Evolutionary conservation across 2,888 invertebrate genomes (phyloP), one percentile per base, ranked within the genome.

Genomic region (Uloborus plumipes): DNA sequence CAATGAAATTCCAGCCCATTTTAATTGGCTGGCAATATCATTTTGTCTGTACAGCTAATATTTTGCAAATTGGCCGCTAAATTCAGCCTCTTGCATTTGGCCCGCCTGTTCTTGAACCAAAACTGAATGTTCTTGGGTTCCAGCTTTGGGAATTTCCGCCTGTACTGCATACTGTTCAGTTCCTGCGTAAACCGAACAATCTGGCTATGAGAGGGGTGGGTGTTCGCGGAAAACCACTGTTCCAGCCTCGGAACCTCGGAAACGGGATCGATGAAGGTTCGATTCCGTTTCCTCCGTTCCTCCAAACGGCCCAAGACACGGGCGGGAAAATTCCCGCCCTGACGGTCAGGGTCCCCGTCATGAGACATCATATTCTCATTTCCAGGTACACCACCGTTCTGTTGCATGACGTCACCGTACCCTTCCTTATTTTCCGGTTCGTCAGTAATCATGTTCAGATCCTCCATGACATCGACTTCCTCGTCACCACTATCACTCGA

Each of bases 111-210:
- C 90, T 98, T 98, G 90, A 98, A 99, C 99, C 99, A 99, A 89
- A 99, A 97, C 90, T 99, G 99, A 86, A 99, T 98, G 89, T 99
- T 99, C 91, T 99, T 99, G 61, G 98, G 97, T 89, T 99, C 99
- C 85, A 99, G 91, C n/a, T 96, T 93, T 0, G 99, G 99, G 89
- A 99, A 99, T 90, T 99, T 98, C 90, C 98, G 98, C 88, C 99
- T 91, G 89, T 99, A 99, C 72, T 97, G 96, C 94, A 98, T 97
- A 85, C 94, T 93, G 90, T 99, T 99, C 87, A 99, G 91, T 89
- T 98, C 97, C 88, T 98, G 97, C 2, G 99, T 99, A 89, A 98
- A 99, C 89, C 98, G 97, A 86, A 99, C 92, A 88, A 99, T 99
- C 88, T 98, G 92, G 91, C 97, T 96, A 90, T 99, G 98, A 87